These are phyloP conservation scores for Scolopax mira DNA, from an alignment of 2,113 vertebrate species.

Conservation along the genomic window DNA sequence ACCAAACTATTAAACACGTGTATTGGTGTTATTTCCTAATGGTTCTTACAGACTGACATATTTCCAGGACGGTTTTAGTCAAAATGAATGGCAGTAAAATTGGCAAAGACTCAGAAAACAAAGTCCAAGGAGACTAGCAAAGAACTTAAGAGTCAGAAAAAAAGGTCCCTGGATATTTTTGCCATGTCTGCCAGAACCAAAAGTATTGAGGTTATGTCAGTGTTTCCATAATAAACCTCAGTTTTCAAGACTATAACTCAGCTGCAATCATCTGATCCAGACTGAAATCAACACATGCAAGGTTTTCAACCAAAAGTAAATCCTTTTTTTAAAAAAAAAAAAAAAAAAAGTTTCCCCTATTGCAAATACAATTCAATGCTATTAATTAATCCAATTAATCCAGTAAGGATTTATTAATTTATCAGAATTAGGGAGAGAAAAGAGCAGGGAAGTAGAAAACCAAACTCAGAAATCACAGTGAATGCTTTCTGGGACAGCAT, in stretches of 20 bases:
- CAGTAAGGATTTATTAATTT: background rate
- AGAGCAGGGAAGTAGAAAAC: background rate
- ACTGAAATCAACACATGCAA: conserved; percentile 12
- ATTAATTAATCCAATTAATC: background rate
- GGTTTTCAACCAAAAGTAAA: background rate
- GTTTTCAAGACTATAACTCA: conserved; percentile 29
- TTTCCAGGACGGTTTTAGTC: background rate
- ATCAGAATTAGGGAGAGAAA: background rate
- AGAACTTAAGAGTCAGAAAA: conserved; percentile 18
- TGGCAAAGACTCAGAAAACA: conserved; percentile 35
- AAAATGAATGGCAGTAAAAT: conserved; percentile 30
- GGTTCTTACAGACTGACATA: conserved; percentile 12
- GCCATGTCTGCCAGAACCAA: conserved; percentile 12
- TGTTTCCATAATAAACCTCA: conserved; percentile 62
- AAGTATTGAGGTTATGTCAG: conserved; percentile 54
- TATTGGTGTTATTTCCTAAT: conserved; percentile 20
- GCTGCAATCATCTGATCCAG: conserved; percentile 13
- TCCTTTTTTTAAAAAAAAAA: background rate
- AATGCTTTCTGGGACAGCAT: background rate
- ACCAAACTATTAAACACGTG: conserved; percentile 24
- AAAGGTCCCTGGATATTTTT: conserved; percentile 49
- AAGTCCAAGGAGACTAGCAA: conserved; percentile 41
- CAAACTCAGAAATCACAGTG: background rate
- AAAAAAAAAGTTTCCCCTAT: background rate
- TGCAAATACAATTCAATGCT: background rate